Conservation (phyloP, 2,113 vertebrate genomes). For the Anolis sagrei region DNA sequence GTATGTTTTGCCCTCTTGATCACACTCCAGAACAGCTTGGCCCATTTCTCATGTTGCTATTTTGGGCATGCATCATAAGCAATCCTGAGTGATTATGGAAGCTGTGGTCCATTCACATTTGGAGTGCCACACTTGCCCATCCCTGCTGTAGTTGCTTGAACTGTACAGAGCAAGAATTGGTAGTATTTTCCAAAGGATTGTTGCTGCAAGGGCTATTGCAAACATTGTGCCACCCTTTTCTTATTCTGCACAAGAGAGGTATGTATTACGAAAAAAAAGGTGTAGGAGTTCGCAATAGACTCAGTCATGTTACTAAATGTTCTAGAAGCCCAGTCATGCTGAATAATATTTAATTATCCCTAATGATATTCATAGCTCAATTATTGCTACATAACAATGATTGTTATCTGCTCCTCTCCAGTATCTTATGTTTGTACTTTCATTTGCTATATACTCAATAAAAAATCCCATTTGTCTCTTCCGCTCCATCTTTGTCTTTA, state of each 20-base stretch:
- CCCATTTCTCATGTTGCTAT: too few relatives aligned
- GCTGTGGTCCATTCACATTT: too few relatives aligned
- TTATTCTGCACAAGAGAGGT: not conserved
- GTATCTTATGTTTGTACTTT: conserved; percentile 57
- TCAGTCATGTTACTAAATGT: not conserved
- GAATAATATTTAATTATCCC: conserved; percentile 23
- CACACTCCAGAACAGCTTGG: too few relatives aligned
- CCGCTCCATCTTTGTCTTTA: not conserved
- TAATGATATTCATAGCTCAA: conserved; percentile 18
- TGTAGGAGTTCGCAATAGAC: not conserved
- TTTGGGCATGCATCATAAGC: too few relatives aligned
- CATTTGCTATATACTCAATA: conserved; percentile 48
- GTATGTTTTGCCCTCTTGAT: too few relatives aligned
- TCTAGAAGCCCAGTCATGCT: conserved; percentile 3
- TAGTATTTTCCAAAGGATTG: too few relatives aligned
- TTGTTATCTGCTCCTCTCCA: conserved; percentile 38
- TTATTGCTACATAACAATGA: conserved; percentile 47
- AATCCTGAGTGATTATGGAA: too few relatives aligned
- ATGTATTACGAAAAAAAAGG: conserved; percentile 1
- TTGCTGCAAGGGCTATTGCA: not conserved
- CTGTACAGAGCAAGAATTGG: not conserved
- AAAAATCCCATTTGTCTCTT: conserved; percentile 31
- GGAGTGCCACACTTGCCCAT: too few relatives aligned
- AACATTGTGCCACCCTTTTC: not conserved
- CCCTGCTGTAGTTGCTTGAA: not conserved